Evolutionary conservation across 2,113 vertebrate species (phyloP).

Genomic region (Vulpes lagopus): DNA sequence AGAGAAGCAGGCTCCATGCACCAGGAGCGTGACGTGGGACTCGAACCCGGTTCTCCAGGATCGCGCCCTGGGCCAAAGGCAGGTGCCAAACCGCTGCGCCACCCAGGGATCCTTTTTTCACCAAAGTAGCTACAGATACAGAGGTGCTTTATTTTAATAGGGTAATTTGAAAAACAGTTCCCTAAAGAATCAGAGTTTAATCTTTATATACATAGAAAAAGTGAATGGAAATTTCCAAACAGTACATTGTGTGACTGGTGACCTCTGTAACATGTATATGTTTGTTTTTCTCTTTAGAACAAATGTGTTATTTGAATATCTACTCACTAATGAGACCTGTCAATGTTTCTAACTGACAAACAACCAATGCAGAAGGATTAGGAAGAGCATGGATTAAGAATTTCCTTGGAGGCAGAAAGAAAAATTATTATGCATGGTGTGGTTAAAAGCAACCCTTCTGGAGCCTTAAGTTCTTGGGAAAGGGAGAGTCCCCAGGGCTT

Average conservation of each 20-base stretch:
- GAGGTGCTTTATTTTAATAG: background rate
- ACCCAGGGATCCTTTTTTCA: background rate
- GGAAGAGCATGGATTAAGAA: background rate
- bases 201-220: background rate
- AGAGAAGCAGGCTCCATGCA: no score
- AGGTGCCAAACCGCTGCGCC: no score
- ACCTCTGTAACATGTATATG: no score
- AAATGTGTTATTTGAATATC: no score
- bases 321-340: no score
- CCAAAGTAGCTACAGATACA: background rate
- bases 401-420: background rate
- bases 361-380: background rate
- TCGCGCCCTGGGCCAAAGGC: no score
- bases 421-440: background rate
- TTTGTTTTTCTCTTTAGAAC: no score
- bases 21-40: no score
- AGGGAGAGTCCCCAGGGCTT: background rate
- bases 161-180: background rate
- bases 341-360: background rate
- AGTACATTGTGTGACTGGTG: no score
- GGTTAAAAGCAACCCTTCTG: background rate
- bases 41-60: no score
- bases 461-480: background rate
- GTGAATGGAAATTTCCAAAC: background rate
- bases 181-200: background rate